These are phyloP conservation scores for Hydra vulgaris DNA, from an alignment of 30 jellyfish, hydroid and myxozoan species.

Conservation along the genomic window DNA sequence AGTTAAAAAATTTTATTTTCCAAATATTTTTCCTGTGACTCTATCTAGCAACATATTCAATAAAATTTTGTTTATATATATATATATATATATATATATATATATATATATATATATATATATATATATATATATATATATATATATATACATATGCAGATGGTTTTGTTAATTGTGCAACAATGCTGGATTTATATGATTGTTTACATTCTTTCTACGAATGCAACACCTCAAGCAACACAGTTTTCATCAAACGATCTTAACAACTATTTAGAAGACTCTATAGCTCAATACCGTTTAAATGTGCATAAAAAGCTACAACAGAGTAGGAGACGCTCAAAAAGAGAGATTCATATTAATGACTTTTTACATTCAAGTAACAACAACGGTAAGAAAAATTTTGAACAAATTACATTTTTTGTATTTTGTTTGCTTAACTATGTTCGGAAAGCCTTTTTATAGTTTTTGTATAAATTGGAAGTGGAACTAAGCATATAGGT, in stretches of 20 bases:
- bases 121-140: too few relatives aligned
- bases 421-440: background rate
- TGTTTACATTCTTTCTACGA: background rate
- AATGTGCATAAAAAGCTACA: constrained; percentile 49
- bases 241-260: background rate
- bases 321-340: constrained; percentile 31
- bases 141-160: too few relatives aligned
- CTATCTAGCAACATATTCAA: too few relatives aligned
- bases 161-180: background rate
- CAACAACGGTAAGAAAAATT: constrained; percentile 19
- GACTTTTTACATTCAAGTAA: constrained; percentile 1
- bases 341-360: constrained; percentile 13
- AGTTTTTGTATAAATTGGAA: too few relatives aligned
- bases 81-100: too few relatives aligned
- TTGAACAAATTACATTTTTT: background rate
- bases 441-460: too few relatives aligned
- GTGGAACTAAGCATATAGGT: too few relatives aligned
- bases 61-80: too few relatives aligned
- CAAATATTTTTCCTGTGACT: too few relatives aligned
- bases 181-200: background rate
- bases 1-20: too few relatives aligned
- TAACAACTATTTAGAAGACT: constrained; percentile 38
- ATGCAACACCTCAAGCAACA: too few relatives aligned
- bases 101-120: too few relatives aligned
- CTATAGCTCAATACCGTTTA: constrained; percentile 35